phyloP scores from a whole-genome alignment of 2,113 vertebrate species.

The Channa maculata region DNA sequence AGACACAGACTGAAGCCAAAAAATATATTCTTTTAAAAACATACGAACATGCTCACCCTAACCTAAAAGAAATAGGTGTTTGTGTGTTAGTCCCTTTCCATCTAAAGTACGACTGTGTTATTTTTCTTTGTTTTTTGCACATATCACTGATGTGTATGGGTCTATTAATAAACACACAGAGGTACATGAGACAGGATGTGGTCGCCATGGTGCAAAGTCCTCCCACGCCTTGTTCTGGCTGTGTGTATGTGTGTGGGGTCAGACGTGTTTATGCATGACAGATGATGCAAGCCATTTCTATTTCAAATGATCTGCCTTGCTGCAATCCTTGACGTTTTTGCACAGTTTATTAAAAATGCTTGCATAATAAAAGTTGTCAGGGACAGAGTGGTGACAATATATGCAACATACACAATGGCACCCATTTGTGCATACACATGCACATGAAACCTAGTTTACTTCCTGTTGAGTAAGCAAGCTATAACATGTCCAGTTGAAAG shows the following conservation, averaged over 20 bases:
- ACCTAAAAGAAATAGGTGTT: constrained; percentile 8
- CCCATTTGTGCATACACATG: background rate
- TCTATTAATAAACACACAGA: constrained; percentile 75
- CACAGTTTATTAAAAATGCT: background rate
- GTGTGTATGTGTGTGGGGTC: constrained; percentile 49
- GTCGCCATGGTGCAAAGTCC: constrained; percentile 79
- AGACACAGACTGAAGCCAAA: constrained; percentile 23
- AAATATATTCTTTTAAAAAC: constrained; percentile 45
- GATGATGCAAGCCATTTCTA: constrained; percentile 46
- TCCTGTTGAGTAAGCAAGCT: constrained; percentile 1
- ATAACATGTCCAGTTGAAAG: constrained; percentile 14
- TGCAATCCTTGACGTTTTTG: background rate
- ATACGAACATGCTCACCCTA: constrained; percentile 11
- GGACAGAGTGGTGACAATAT: background rate
- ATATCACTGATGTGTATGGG: constrained; percentile 46
- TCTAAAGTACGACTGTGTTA: constrained; percentile 24
- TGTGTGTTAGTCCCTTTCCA: constrained; percentile 22
- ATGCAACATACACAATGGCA: too few species aligned
- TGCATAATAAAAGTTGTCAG: constrained; percentile 36
- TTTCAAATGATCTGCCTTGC: constrained; percentile 31
- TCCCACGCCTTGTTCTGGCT: constrained; percentile 70
- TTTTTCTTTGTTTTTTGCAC: constrained; percentile 39
- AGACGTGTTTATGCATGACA: constrained; percentile 52
- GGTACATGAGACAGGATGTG: constrained; percentile 79
- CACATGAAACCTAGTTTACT: background rate